These are phyloP conservation scores for Oryzias woworae DNA, from an alignment of 2,113 vertebrate genomes.

Conservation along the genomic window DNA sequence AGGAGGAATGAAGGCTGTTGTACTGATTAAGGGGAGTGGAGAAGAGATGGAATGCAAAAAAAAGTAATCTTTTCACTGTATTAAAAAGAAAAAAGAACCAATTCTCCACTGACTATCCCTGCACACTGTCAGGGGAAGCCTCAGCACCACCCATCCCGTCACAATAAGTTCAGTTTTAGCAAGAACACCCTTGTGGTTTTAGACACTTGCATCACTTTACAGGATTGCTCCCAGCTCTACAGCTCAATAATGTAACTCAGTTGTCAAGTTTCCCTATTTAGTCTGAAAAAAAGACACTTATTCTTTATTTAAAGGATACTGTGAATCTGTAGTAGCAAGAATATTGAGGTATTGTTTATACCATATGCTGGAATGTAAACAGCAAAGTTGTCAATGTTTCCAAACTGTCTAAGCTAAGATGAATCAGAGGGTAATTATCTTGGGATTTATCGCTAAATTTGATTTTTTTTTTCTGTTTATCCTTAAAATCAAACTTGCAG, in stretches of 20 bases:
- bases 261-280: no score
- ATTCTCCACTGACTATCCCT: neutral
- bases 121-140: no score
- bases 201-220: neutral
- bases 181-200: neutral
- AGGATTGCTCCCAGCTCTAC: neutral
- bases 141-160: neutral
- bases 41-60: slow-evolving; percentile 38
- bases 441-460: neutral
- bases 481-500: slow-evolving; percentile 21
- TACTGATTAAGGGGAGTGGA: slow-evolving; percentile 25
- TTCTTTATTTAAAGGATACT: no score
- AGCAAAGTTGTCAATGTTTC: slow-evolving; percentile 13
- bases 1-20: slow-evolving; percentile 20
- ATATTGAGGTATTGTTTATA: slow-evolving; percentile 2
- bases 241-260: no score
- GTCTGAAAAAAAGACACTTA: no score
- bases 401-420: slow-evolving; percentile 29
- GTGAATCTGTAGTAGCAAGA: neutral
- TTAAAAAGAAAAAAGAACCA: neutral
- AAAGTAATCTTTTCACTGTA: slow-evolving; percentile 30
- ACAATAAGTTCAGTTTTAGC: slow-evolving; percentile 3
- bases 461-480: slow-evolving; percentile 17
- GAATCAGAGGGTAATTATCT: slow-evolving; percentile 33
- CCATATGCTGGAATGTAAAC: slow-evolving; percentile 32